phyloP scores from a whole-genome alignment of 2,888 invertebrate species.

The Lissonota sp. region DNA sequence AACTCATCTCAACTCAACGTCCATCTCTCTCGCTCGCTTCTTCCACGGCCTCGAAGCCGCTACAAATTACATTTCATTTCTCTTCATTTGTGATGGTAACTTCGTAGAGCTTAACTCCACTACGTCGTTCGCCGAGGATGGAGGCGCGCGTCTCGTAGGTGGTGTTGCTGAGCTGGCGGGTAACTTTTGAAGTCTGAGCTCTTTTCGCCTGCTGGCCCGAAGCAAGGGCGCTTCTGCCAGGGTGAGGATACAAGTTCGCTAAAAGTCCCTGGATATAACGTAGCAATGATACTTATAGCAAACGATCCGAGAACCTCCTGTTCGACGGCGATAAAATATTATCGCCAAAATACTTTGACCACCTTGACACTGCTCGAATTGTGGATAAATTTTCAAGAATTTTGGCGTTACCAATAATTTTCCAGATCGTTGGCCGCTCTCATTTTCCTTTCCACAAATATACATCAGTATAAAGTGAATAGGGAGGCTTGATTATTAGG shows the following conservation, averaged over 20 bases:
- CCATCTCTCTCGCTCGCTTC: slow-evolving; percentile 7
- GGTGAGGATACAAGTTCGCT: slow-evolving; percentile 26
- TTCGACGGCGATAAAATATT: slow-evolving; percentile 64
- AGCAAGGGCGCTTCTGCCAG: slow-evolving; percentile 29
- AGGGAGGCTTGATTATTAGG: slow-evolving; percentile 41
- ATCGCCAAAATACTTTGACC: slow-evolving; percentile 33
- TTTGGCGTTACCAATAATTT: slow-evolving; percentile 32
- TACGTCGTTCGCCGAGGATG: slow-evolving; percentile 47
- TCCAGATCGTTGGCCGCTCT: slow-evolving; percentile 39
- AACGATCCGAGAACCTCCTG: slow-evolving; percentile 47
- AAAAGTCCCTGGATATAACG: slow-evolving; percentile 54
- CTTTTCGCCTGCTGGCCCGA: slow-evolving; percentile 2
- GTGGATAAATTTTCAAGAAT: slow-evolving; percentile 20
- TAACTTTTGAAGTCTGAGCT: slow-evolving; percentile 61
- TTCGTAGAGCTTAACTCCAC: slow-evolving; percentile 64
- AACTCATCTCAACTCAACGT: slow-evolving; percentile 53
- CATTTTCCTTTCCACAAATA: slow-evolving; percentile 41
- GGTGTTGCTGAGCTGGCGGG: slow-evolving; percentile 63
- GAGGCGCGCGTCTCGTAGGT: background rate
- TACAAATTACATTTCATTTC: slow-evolving; percentile 66
- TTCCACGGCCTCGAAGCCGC: slow-evolving; percentile 43
- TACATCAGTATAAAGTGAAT: background rate
- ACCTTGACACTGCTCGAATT: slow-evolving; percentile 29
- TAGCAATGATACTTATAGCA: slow-evolving; percentile 55
- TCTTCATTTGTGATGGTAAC: slow-evolving; percentile 66